Conservation (phyloP, 2,888 invertebrate genomes). For the Lithophane leautieri region DNA sequence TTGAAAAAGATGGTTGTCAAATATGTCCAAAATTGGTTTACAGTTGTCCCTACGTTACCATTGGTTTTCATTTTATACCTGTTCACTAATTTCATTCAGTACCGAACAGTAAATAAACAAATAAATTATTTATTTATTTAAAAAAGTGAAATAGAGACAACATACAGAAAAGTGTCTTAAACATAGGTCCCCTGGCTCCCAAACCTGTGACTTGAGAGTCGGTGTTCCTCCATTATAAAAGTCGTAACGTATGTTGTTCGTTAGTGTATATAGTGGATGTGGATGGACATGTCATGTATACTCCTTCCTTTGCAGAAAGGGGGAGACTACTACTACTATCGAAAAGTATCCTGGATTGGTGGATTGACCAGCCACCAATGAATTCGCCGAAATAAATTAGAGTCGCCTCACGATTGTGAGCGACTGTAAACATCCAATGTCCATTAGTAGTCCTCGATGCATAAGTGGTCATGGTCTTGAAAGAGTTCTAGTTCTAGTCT, state of each 20-base stretch:
- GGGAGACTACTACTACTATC: not conserved
- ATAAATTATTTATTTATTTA: too few relatives aligned
- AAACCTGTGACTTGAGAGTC: too few relatives aligned
- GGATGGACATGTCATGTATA: too few relatives aligned
- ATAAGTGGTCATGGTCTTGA: not conserved
- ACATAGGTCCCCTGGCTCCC: too few relatives aligned
- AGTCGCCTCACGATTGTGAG: too few relatives aligned
- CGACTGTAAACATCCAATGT: not conserved
- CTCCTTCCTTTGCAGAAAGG: not conserved
- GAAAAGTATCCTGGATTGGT: not conserved
- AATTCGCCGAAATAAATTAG: not conserved
- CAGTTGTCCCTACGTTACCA: not conserved
- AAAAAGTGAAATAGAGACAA: too few relatives aligned
- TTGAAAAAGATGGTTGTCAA: not conserved
- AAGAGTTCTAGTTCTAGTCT: slow-evolving; percentile 5
- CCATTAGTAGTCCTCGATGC: not conserved
- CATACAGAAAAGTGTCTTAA: too few relatives aligned
- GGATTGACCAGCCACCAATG: not conserved
- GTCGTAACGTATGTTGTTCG: too few relatives aligned
- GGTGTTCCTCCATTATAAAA: too few relatives aligned
- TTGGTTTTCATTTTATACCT: not conserved
- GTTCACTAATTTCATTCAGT: not conserved
- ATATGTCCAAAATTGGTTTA: not conserved
- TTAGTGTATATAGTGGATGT: too few relatives aligned
- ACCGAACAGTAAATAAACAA: too few relatives aligned